Evolutionary conservation across 1,140 invertebrate species (phyloP), one percentile per base, ranked within the genome.

Genomic region (Notospermus geniculatus): DNA sequence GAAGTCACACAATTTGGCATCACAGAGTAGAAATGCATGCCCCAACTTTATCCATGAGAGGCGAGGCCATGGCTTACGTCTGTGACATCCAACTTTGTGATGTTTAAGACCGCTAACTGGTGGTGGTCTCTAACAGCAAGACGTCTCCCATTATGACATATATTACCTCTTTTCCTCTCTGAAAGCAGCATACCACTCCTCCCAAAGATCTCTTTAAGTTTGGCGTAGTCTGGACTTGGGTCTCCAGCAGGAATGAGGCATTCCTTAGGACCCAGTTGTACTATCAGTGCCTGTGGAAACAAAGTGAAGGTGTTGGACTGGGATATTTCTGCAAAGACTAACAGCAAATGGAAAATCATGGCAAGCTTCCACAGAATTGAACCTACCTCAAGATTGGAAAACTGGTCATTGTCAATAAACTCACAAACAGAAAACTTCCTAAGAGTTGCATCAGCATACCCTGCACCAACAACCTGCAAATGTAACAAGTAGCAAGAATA

Each of bases 251-350:
- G 65, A 19, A 86, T 57, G 2, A 86, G 64, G 68, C 84, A 84
- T 84, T 97, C 95, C 72, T 91, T 92, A 0, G 94, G 92, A 17
- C 89, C 88, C 62, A 93, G 82, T 71, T 95, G 91, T n/a, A 96
- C 91, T 0, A 94, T 80, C 0, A 94, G 82, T 2, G 91, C 88
- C 80, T 81, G 60, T 23, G 62, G 64, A 1, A 58, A 52, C 39
- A 28, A 61, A 25, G n/a, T n/a, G n/a, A n/a, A n/a, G n/a, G n/a
- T n/a, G n/a, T n/a, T n/a, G n/a, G n/a, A n/a, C n/a, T n/a, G n/a
- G n/a, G n/a, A n/a, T n/a, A n/a, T n/a, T n/a, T n/a, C n/a, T n/a
- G n/a, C n/a, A n/a, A n/a, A n/a, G n/a, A n/a, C n/a, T n/a, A n/a
- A n/a, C n/a, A n/a, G n/a, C n/a, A n/a, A n/a, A n/a, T n/a, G n/a